Evolutionary conservation across 2,113 vertebrate species (phyloP), one percentile per base, ranked within the genome.

Genomic region (Leptocoma aspasia): DNA sequence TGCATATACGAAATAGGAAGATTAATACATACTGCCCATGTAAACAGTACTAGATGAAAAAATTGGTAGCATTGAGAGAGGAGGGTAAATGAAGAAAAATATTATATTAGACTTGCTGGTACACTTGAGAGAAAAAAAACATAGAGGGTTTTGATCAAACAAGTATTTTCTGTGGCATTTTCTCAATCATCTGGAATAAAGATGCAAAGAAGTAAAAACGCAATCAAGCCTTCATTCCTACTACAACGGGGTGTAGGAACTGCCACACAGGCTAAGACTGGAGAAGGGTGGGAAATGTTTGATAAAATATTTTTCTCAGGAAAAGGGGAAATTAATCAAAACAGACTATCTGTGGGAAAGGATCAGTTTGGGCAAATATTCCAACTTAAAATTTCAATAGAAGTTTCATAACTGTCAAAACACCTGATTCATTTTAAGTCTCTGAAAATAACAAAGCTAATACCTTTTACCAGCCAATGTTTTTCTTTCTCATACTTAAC

Each of bases 341-440:
- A 95, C 91, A 96, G 83, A 49, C 84, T 89, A 87, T 95, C 93
- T 96, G 89, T 95, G 95, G 93, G 94, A 96, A 97, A 95, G 88
- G 79, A 95, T 94, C 92, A 37, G 70, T 82, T 90, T 3, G 76
- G 92, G 94, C 85, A 90, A 91, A 95, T 87, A 92, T 15, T 94
- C 83, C 33, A 52, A 89, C n/a, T 76, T 35, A 9, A 91, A 92
- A 94, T 94, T 95, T 91, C 91, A 95, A 82, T 76, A 61, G 53
- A 79, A 91, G 94, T 92, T 94, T 94, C 44, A 1, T 94, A 95
- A 92, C 73, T 85, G 69, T 95, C 89, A 91, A 95, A 96, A 92
- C 89, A 95, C 95, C 91, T 97, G 95, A 92, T 89, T 94, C 90
- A 35, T 84, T 78, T 72, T 85, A 73, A 83, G 44, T 89, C 89